phyloP scores from a whole-genome alignment of 1,140 invertebrate genomes.

The Zaprionus inermis region DNA sequence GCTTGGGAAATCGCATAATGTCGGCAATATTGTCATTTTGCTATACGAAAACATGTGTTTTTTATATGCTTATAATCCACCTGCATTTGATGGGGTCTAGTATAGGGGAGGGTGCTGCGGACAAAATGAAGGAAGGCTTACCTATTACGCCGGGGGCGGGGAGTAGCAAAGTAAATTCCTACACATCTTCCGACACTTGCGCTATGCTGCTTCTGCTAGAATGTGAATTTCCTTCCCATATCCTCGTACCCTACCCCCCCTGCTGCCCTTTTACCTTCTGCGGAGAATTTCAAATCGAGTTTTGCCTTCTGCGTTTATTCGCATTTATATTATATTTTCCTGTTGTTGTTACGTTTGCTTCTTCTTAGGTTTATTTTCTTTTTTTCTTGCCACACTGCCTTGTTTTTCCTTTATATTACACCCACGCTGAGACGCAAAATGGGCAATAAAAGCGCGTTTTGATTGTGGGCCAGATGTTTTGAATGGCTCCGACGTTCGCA shows the following conservation, averaged over 20 bases:
- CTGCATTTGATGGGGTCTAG: neutral
- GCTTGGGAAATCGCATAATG: neutral
- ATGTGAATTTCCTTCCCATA: neutral
- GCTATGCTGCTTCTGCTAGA: neutral
- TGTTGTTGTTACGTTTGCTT: conserved; percentile 6
- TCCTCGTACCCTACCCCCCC: neutral
- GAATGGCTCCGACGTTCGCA: conserved; percentile 53
- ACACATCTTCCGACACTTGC: neutral
- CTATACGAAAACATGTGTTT: neutral
- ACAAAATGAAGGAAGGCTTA: neutral
- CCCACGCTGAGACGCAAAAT: conserved; percentile 58
- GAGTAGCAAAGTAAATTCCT: neutral
- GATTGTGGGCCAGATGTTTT: conserved; percentile 67
- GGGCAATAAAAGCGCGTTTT: conserved; percentile 64
- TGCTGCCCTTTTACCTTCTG: conserved; percentile 3
- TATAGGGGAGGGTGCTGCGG: neutral
- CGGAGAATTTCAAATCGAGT: conserved; percentile 50
- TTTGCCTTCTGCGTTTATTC: conserved; percentile 47
- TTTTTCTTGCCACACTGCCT: conserved; percentile 2
- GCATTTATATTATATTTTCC: conserved; percentile 29
- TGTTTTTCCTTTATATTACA: conserved; percentile 46
- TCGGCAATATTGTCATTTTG: neutral
- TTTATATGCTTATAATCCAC: conserved; percentile 10
- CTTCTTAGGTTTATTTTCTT: conserved; percentile 5
- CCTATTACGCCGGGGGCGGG: neutral